Evolutionary conservation across 1,140 invertebrate species (phyloP), one percentile per base, ranked within the genome.

Genomic region (Psilanteris sp.): DNA sequence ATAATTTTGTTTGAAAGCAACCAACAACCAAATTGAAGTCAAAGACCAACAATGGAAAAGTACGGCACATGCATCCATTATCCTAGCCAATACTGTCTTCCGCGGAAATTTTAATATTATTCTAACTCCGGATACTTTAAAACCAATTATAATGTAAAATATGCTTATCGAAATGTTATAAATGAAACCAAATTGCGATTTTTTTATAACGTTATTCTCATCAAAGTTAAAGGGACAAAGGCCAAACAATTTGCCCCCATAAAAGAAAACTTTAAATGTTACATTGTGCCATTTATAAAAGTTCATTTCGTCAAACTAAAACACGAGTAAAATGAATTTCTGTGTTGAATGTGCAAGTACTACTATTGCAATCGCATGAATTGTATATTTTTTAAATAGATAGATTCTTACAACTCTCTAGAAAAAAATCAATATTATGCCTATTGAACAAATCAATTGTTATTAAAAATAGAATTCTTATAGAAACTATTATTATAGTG

Each of bases 201-300:
- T 9, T 37, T 20, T 46, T 1, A 71, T 24, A 0, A 0, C 2
- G 2, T 1, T 4, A 14, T 71, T 46, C 16, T 54, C 5, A 7
- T 71, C 29, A 1, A 71, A 13, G n/a, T 10, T 24, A 10, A 71
- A 62, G 0, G 67, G 67, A 43, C 67, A 72, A 4, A 72, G n/a
- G 3, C 67, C 67, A 10, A 72, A 41, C 0, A 72, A 6, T 55
- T 72, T 72, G 0, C 48, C 57, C n/a, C 3, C 10, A 20, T 72
- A 72, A 13, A 55, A 72, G n/a, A 48, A 55, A 3, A 50, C 18
- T 11, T 31, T 54, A 0, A 72, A 62, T 2, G 9, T 44, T 3
- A n/a, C 13, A 15, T 57, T 9, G n/a, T 26, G 3, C 6, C 20
- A 20, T 22, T 44, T 27, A 0, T 14, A 0, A 3, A 18, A 22